Base-by-base conservation (phyloP, 2,797 vertebrate species). In the Phoeniculus purpureus region DNA sequence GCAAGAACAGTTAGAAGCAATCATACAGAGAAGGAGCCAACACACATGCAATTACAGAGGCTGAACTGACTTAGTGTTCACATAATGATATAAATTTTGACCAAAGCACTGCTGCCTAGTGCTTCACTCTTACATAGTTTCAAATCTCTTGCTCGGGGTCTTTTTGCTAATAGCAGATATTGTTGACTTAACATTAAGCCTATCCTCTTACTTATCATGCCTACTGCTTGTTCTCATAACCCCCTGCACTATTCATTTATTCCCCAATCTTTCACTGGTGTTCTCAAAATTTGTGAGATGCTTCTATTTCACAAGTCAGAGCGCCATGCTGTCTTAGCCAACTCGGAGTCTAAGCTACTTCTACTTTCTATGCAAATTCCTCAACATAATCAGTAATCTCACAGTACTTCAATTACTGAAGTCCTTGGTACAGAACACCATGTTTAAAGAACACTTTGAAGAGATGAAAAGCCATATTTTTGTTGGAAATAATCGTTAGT, bases 1-100 rank as follows among this genome's bases (percentile, higher is more conserved):
- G 45, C 18, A 27, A 48, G 34, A 68, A 59, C 32, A 14, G 29
- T 17, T 47, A 32, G 0, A 0, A 13, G 21, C 29, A 54, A 31
- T 16, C 10, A 58, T 12, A 59, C 0, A 1, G 37, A 68, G 48
- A 37, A 75, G 43, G 13, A 59, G 21, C 51, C 15, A 4, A 4
- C 32, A 60, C 7, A 7, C 3, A 13, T 1, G 7, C 11, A 4
- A 34, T 70, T 22, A 66, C 9, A 73, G 9, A 84, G 75, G 21
- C 29, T 70, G 45, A 79, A 62, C 9, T 62, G 12, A 20, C 17
- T 15, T 15, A 17, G 7, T 10, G 12, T 1, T 21, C 37, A 77
- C 10, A 7, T 11, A 58, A 19, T 2, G 21, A 43, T 18, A 51
- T 3, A 16, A 72, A 56, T 11, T 54, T 59, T 23, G 37, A 73